Base-by-base conservation (phyloP, 2,888 invertebrate species). In the Apoderus coryli region DNA sequence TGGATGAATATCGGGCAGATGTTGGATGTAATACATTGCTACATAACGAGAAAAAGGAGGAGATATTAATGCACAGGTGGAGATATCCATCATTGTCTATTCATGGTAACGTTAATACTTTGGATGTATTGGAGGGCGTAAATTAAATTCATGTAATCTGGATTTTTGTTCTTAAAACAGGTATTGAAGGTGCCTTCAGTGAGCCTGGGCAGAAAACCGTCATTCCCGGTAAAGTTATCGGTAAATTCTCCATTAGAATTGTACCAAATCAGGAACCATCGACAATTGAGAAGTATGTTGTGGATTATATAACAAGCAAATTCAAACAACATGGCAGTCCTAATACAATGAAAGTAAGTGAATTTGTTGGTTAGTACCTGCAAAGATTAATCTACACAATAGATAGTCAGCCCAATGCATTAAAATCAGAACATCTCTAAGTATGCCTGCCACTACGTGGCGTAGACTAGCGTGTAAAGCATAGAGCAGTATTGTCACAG, bases 221-320 rank as follows among this genome's bases (percentile, higher is more conserved):
- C 0, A 95, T 90, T 47, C 89, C 89, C 0, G 70, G 77, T 25
- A 85, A 88, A 60, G 93, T 96, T 1, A 78, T 75, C 47, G 96
- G 95, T 12, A 98, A 98, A 60, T 98, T 98, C 62, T 95, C 95
- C 0, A 78, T 98, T 42, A 74, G 98, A 31, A 73, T 92, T 44
- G 96, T 98, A n/a, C 96, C 96, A 1, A 67, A 95, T 54, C 92
- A 93, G 66, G 69, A 72, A 30, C 90, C 92, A 0, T 72, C 72
- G 3, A 72, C 78, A 45, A 74, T 93, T n/a, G 77, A 78, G 43
- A 65, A 79, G 44, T 68, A 76, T 37, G 93, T 95, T 5, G 65
- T 69, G 22, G 67, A 72, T 29, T 76, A 86, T 55, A 48, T 96
- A 29, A 69, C 84, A 36, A 68, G 75, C 35, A 69, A 71, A 57